Conservation (phyloP, 2,797 vertebrate species). For the Phoebastria nigripes region DNA sequence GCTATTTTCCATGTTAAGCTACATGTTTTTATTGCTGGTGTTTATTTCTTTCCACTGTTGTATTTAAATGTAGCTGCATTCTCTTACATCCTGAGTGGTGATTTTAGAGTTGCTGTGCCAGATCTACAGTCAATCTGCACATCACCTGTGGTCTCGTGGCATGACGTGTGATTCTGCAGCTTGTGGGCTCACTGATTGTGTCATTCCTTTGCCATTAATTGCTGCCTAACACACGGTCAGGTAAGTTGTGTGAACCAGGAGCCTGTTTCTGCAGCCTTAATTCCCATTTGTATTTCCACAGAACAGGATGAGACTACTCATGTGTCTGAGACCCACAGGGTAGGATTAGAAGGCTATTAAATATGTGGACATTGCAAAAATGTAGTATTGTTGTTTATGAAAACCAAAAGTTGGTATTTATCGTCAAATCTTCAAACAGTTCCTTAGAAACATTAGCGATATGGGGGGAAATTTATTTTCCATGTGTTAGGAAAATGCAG, state of each 20-base stretch:
- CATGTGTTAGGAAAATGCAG: not conserved
- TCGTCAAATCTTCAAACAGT: not conserved
- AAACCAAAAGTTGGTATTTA: not conserved
- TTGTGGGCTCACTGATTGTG: not conserved
- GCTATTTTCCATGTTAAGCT: not conserved
- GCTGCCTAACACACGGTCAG: not conserved
- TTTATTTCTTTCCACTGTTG: not conserved
- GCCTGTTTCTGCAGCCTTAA: not conserved
- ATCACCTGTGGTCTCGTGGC: not conserved
- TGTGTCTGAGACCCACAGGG: fast-evolving
- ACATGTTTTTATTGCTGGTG: not conserved
- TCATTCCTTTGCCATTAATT: not conserved
- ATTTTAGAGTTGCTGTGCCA: not conserved
- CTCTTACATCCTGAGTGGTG: not conserved
- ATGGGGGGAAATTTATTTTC: not conserved
- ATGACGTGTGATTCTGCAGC: not conserved
- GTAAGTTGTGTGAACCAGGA: not conserved
- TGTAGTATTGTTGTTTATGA: not conserved
- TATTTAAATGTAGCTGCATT: not conserved
- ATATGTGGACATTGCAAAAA: not conserved
- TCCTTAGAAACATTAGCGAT: not conserved
- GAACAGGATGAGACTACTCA: not conserved
- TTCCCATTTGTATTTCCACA: not conserved
- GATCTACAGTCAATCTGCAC: not conserved
- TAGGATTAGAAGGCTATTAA: not conserved